phyloP scores from a whole-genome alignment of 30 jellyfish, hydroid and myxozoan genomes.

The Kudoa iwatai region DNA sequence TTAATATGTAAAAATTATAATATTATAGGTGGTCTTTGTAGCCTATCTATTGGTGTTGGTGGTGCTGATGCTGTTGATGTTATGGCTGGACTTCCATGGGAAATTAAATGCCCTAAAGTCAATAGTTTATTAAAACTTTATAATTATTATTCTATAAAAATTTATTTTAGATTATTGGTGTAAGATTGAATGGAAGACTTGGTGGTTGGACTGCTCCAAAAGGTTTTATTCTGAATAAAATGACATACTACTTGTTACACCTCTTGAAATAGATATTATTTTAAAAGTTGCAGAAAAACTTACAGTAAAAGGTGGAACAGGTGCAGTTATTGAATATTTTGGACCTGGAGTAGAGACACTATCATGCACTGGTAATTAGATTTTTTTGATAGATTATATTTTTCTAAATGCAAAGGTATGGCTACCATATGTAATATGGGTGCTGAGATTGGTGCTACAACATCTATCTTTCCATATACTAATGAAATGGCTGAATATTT shows the following conservation, averaged over 20 bases:
- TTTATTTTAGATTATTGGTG: constrained; percentile 92
- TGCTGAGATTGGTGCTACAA: constrained; percentile 96
- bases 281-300: constrained; percentile 78
- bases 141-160: no score
- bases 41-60: constrained; percentile 91
- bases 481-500: constrained; percentile 40
- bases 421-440: constrained; percentile 99
- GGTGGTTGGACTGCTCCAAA: constrained; percentile 99
- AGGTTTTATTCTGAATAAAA: no score
- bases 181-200: constrained; percentile 33
- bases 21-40: constrained; percentile 98
- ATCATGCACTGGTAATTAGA: no score
- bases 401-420: no score
- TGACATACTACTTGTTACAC: no score
- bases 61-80: constrained; percentile 99
- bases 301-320: constrained; percentile 96
- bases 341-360: constrained; percentile 91
- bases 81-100: constrained; percentile 99
- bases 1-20: no score
- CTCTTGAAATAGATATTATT: constrained; percentile 16
- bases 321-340: constrained; percentile 71
- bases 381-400: no score
- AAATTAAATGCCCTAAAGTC: constrained; percentile 81
- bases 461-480: constrained; percentile 69
- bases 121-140: background rate